Evolutionary conservation across 92 coral and sea anemone species (phyloP).

Genomic region (Montipora capitata): DNA sequence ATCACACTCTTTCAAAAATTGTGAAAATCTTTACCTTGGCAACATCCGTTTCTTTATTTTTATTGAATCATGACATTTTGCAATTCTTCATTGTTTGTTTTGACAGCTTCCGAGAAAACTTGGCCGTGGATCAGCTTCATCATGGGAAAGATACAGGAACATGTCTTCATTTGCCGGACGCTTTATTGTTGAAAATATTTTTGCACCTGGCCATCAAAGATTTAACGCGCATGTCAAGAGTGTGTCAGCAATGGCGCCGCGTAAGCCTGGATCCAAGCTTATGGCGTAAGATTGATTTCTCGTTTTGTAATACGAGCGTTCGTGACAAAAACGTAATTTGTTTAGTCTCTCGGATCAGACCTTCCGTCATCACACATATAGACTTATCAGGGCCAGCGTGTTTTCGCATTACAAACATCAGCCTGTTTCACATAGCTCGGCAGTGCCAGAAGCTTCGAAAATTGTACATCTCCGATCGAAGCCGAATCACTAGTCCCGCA

Average conservation of each 20-base stretch:
- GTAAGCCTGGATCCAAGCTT: constrained; percentile 79
- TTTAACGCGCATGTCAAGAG: constrained; percentile 72
- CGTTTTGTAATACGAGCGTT: constrained; percentile 41
- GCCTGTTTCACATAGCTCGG: constrained; percentile 79
- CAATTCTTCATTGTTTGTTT: not conserved
- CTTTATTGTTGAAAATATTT: constrained; percentile 66
- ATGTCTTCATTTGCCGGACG: constrained; percentile 66
- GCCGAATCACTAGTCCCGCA: constrained; percentile 80
- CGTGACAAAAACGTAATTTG: constrained; percentile 65
- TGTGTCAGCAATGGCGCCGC: constrained; percentile 83
- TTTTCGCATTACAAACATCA: constrained; percentile 70
- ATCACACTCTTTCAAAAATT: not conserved
- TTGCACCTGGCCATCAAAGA: constrained; percentile 71
- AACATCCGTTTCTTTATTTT: too few relatives aligned
- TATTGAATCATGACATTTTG: too few relatives aligned
- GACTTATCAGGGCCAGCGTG: constrained; percentile 83
- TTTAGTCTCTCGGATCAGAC: constrained; percentile 60
- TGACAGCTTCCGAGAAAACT: constrained; percentile 10
- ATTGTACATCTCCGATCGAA: constrained; percentile 71
- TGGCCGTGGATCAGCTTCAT: not conserved
- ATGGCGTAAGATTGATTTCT: constrained; percentile 80
- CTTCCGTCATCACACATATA: constrained; percentile 70
- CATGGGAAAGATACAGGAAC: not conserved
- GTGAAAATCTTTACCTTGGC: not conserved
- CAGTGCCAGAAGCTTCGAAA: constrained; percentile 75